Evolutionary conservation across 2,113 vertebrate species (phyloP), one percentile per base, ranked within the genome.

Genomic region (Jacana jacana): DNA sequence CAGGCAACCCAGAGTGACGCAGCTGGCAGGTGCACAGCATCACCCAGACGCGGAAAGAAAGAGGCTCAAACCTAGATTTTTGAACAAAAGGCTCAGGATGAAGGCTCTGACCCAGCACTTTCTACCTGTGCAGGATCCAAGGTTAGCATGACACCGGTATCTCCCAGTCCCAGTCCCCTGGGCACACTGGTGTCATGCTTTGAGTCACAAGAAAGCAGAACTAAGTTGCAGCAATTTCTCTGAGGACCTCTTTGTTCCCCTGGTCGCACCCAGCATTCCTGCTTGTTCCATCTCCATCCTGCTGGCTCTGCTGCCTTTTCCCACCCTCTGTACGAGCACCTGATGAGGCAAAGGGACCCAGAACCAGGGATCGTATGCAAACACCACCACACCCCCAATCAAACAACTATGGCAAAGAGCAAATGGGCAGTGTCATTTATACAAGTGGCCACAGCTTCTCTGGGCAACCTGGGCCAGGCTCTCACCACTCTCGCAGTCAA

Each of bases 11-110:
- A 20, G 76, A 39, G 12, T 13, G 71, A 60, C 0, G 22, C 89
- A 54, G 42, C 79, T 46, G 65, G 71, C 68, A 91, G 91, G 87
- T 80, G 95, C 91, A 66, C 54, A 68, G 75, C 90, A 88, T 78
- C 88, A 58, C 19, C 69, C 73, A 39, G 46, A 9, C 25, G 1
- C 4, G 24, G 58, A n/a, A 31, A 83, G 30, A 88, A 83, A 48
- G 3, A 35, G 55, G 35, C 20, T 81, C 49, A 12, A 54, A 86
- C 55, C 22, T 30, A 28, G 48, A 24, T 35, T 85, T 91, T 69
- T 60, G 17, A 75, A 31, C 13, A 30, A 24, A 80, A 60, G 42
- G 48, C 23, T 89, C 44, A 46, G 77, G 52, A 35, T 7, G 65
- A 60, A 87, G 57, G 19, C 17, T 68, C 35, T 76, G 70, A 83